Base-by-base conservation (phyloP, 2,113 vertebrate species). In the Gavia stellata region DNA sequence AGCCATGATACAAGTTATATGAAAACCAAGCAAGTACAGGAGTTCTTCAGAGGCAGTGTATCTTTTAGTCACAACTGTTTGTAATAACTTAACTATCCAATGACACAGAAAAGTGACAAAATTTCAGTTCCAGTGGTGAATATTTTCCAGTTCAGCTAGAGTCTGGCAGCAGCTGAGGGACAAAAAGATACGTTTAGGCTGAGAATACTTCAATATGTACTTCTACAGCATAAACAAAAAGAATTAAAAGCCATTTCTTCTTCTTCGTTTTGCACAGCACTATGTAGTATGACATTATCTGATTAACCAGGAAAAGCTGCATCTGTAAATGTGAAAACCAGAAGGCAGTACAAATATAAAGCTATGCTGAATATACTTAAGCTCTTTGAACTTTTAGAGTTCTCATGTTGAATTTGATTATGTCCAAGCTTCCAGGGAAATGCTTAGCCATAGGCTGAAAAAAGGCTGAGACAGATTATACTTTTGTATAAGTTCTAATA, bases 1-100 rank as follows among this genome's bases (percentile, higher is more conserved):
- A 21, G 20, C 68, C 3, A 0, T 11, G 34, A 28, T 7, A 33
- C 10, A 40, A 66, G 3, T 3, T 5, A 6, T 28, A 19, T 12
- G 17, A 63, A 77, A 63, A 4, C 26, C 40, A 61, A 52, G 45
- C 26, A 59, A 47, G 5, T 6, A 18, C 24, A 79, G 24, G 18
- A 78, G 20, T 10, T 82, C 8, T 63, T 82, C 42, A 25, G 26
- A 58, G 53, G 12, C 50, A 65, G 28, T 2, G 3, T 14, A 36
- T 38, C 14, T 47, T 61, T 61, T 28, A 61, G n/a, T 52, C 18
- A 58, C 36, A 70, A 49, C 18, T 26, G 2, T 53, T n/a, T 66
- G 19, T 12, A 49, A 14, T 7, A 58, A 68, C 11, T 58, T 67
- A 56, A 44, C 20, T 53, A 19, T 1, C 31, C 58, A 92, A 34